Evolutionary conservation across 2,888 invertebrate species (phyloP).

Genomic region (Hemistola chrysoprasaria): DNA sequence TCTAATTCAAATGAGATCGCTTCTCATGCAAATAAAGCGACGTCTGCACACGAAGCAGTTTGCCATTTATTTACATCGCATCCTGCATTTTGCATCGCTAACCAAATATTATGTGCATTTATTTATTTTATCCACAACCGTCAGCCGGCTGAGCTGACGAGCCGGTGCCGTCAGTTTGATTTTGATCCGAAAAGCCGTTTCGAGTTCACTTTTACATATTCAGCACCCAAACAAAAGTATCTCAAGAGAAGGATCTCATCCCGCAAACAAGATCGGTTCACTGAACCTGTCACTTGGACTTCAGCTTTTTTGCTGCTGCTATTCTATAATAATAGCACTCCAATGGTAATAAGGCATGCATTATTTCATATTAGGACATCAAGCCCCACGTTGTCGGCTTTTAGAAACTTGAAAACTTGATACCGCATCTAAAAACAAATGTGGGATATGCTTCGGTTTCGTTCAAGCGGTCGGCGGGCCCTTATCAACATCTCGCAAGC

Average conservation of each 20-base stretch:
- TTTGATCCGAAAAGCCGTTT: constrained; percentile 44
- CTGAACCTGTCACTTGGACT: constrained; percentile 62
- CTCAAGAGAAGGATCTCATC: constrained; percentile 28
- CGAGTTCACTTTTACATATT: constrained; percentile 50
- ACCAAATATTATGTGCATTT: constrained; percentile 77
- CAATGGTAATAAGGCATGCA: constrained; percentile 14
- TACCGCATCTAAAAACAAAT: constrained; percentile 48
- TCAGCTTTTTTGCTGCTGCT: constrained; percentile 57
- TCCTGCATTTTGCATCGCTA: constrained; percentile 54
- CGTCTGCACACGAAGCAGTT: constrained; percentile 43
- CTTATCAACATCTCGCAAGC: constrained; percentile 66
- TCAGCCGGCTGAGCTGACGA: constrained; percentile 43
- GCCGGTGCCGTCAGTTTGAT: constrained; percentile 43
- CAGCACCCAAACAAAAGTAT: constrained; percentile 44
- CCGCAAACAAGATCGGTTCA: constrained; percentile 48
- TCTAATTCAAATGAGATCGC: constrained; percentile 56
- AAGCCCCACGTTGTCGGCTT: constrained; percentile 15
- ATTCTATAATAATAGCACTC: constrained; percentile 36
- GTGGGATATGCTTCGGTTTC: constrained; percentile 50
- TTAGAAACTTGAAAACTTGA: constrained; percentile 21
- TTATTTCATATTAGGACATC: constrained; percentile 9
- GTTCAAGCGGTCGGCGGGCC: constrained; percentile 47
- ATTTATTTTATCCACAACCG: constrained; percentile 59
- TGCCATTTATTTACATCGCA: constrained; percentile 51
- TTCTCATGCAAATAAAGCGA: constrained; percentile 61